Evolutionary conservation across 2,888 invertebrate genomes (phyloP).

Genomic region (Idaea straminata): DNA sequence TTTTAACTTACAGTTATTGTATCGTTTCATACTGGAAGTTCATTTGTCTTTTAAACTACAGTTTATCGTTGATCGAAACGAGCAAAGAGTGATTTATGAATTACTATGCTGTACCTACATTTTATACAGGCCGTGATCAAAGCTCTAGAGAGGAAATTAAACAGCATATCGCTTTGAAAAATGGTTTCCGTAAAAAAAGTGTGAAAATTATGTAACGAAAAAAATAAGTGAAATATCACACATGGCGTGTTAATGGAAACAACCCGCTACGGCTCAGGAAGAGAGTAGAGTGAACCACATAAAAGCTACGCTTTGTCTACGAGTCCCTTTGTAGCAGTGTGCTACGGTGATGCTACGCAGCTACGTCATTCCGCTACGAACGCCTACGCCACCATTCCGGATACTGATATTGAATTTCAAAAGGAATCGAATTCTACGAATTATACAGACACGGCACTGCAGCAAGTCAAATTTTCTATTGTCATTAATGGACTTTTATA

Average conservation of each 20-base stretch:
- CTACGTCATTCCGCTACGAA: conserved; percentile 10
- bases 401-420: conserved; percentile 3
- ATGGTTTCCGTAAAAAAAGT: conserved; percentile 16
- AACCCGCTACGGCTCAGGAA: conserved; percentile 5
- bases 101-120: background rate
- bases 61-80: background rate
- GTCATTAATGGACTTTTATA: background rate
- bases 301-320: conserved; percentile 25
- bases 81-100: background rate
- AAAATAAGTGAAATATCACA: conserved; percentile 24
- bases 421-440: background rate
- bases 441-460: background rate
- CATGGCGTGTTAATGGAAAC: conserved; percentile 4
- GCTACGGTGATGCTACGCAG: conserved; percentile 18
- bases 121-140: conserved; percentile 2
- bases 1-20: conserved; percentile 30
- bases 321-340: conserved; percentile 21
- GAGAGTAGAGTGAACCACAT: conserved; percentile 8
- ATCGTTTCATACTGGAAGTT: background rate
- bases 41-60: background rate
- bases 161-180: conserved; percentile 23
- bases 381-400: conserved; percentile 2
- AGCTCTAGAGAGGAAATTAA: conserved; percentile 26
- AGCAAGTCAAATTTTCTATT: background rate
- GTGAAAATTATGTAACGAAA: conserved; percentile 16